These are phyloP conservation scores for Myathropa florea DNA, from an alignment of 2,888 invertebrate genomes.

Conservation along the genomic window DNA sequence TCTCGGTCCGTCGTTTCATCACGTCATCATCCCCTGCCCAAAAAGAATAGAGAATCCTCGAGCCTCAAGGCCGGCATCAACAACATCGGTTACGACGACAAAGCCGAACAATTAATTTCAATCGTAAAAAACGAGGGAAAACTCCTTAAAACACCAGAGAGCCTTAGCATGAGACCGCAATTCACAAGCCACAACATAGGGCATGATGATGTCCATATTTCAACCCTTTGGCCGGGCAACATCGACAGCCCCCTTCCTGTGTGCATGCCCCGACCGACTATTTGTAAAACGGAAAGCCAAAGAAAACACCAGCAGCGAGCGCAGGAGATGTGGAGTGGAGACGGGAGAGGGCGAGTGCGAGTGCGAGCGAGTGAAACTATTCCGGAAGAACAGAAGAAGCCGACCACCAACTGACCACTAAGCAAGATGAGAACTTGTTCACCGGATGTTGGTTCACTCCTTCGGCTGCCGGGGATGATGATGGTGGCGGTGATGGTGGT, in stretches of 20 bases:
- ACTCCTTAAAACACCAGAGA: conserved; percentile 42
- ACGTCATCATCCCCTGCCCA: conserved; percentile 20
- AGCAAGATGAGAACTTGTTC: conserved; percentile 70
- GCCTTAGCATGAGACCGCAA: conserved; percentile 52
- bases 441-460: conserved; percentile 61
- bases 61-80: conserved; percentile 36
- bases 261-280: conserved; percentile 35
- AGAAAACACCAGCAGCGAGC: conserved; percentile 28
- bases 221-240: conserved; percentile 6
- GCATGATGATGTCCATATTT: conserved; percentile 59
- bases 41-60: not conserved
- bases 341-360: not conserved
- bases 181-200: conserved; percentile 65
- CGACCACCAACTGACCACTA: conserved; percentile 70
- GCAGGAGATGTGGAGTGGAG: not conserved
- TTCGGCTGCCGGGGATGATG: conserved; percentile 12
- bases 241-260: not conserved
- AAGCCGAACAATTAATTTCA: conserved; percentile 70
- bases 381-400: conserved; percentile 57
- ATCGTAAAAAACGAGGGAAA: conserved; percentile 58
- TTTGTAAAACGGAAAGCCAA: conserved; percentile 62
- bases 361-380: conserved; percentile 33
- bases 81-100: conserved; percentile 55
- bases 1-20: conserved; percentile 29
- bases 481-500: conserved; percentile 63